A percentile compares a stretch with the other conserved stretches of the same genome.
Evolutionary conservation across 2,797 vertebrate species (phyloP).

Genomic region (Spizella passerina): DNA sequence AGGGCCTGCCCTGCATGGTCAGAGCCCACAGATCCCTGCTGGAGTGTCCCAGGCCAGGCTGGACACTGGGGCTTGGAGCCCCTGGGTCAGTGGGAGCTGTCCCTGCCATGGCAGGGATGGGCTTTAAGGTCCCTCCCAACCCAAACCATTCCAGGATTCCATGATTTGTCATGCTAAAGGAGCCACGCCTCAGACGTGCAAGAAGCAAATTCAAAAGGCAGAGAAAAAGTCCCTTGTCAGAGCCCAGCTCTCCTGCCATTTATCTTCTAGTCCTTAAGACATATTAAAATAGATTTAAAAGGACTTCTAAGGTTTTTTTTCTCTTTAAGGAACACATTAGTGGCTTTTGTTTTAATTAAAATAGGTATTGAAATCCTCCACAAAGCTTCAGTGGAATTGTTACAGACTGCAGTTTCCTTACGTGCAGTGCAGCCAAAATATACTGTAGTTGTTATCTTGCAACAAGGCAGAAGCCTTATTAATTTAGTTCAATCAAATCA

Average conservation of each 20-base stretch:
- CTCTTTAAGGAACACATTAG: conserved; percentile 78
- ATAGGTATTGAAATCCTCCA: conserved; percentile 82
- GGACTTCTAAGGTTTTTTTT: conserved; percentile 64
- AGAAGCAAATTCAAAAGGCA: neutral
- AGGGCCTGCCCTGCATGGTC: fast-evolving
- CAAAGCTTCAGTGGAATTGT: conserved; percentile 77
- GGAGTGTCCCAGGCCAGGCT: neutral
- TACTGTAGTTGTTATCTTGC: conserved; percentile 71
- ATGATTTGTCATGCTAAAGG: neutral
- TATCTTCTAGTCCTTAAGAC: conserved; percentile 82
- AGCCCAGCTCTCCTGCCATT: conserved; percentile 22
- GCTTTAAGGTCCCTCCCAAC: neutral
- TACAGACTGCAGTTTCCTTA: conserved; percentile 73
- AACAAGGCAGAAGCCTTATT: conserved; percentile 79
- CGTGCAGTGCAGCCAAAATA: conserved; percentile 60
- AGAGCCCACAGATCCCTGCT: neutral
- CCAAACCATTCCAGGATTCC: neutral
- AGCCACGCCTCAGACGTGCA: neutral
- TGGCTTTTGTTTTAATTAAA: conserved; percentile 85
- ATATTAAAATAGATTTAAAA: conserved; percentile 81
- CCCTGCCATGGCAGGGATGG: neutral
- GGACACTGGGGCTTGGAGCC: neutral
- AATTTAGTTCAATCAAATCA: conserved; percentile 84
- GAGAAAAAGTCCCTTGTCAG: conserved; percentile 56
- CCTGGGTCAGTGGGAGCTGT: neutral